Evolutionary conservation across 2,797 vertebrate genomes (phyloP), one percentile per base, ranked within the genome.

Genomic region (Diplodus sargus): DNA sequence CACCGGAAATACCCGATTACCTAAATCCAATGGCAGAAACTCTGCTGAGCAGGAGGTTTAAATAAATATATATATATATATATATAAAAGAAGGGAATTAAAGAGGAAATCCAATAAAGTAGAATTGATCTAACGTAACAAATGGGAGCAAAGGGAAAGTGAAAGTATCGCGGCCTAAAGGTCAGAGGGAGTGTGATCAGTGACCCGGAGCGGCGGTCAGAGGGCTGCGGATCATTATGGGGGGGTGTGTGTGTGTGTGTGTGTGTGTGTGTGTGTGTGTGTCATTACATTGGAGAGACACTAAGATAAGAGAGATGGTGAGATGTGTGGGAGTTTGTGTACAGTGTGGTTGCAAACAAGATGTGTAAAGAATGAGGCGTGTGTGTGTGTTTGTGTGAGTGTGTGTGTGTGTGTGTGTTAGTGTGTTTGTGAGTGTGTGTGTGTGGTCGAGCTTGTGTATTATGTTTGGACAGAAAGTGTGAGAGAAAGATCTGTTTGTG

Each of bases 161-260:
- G 48, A 74, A 48, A 57, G 70, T 63, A 28, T 81, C 42, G 3
- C 20, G 53, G 22, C 22, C 53, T 39, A 48, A 71, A 83, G 85
- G 83, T 84, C 87, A 79, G n/a, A 47, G 63, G 68, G 79, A 74
- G 78, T 68, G 83, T 72, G 56, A 83, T 79, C 82, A 79, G 64
- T 74, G 84, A 85, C 78, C 87, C 18, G 2, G 51, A 69, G 77
- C 45, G 43, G 63, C 43, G 30, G 52, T 58, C 57, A 18, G 59
- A 28, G 34, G 13, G 17, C 22, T 25, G 54, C 76, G 45, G 68
- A 59, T 69, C 54, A 81, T 56, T 34, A 6, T 39, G 42, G 22
- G n/a, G 60, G 60, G 30, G 11, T 10, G 5, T 10, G 49, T 57
- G 20, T 69, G 51, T 42, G 75, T 42, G 59, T 10, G 53, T 34